These are phyloP conservation scores for Dicranocentrus wangi DNA, from an alignment of 2,888 invertebrate genomes.

Conservation along the genomic window DNA sequence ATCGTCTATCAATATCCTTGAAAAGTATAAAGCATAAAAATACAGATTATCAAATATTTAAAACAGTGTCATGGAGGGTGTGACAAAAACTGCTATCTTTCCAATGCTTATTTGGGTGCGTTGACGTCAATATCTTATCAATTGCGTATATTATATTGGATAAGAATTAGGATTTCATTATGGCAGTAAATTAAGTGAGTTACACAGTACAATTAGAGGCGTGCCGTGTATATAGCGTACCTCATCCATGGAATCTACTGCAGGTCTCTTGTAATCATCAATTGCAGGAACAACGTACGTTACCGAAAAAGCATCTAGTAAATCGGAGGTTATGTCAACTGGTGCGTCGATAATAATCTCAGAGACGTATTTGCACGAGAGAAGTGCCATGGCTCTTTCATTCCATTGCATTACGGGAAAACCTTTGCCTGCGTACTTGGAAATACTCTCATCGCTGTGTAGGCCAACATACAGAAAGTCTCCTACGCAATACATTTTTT, in stretches of 20 bases:
- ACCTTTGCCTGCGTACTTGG: conserved; percentile 14
- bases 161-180: no score
- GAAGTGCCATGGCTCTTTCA: conserved; percentile 30
- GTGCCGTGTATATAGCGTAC: no score
- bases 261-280: conserved; percentile 22
- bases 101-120: no score
- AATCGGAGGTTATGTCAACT: not conserved
- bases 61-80: no score
- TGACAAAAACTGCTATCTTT: no score
- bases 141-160: not conserved
- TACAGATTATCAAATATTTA: not conserved
- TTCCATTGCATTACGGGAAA: conserved; percentile 51
- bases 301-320: conserved; percentile 27
- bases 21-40: not conserved
- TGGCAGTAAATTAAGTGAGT: no score
- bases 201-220: no score
- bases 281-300: conserved; percentile 17
- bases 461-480: conserved; percentile 47
- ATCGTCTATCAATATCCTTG: not conserved
- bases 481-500: no score
- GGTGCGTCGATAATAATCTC: conserved; percentile 48
- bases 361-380: conserved; percentile 40
- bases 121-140: no score
- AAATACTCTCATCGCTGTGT: conserved; percentile 37
- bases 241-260: no score